phyloP scores from a whole-genome alignment of 35 echinoderm and acorn worm genomes.

The Diadema setosum region DNA sequence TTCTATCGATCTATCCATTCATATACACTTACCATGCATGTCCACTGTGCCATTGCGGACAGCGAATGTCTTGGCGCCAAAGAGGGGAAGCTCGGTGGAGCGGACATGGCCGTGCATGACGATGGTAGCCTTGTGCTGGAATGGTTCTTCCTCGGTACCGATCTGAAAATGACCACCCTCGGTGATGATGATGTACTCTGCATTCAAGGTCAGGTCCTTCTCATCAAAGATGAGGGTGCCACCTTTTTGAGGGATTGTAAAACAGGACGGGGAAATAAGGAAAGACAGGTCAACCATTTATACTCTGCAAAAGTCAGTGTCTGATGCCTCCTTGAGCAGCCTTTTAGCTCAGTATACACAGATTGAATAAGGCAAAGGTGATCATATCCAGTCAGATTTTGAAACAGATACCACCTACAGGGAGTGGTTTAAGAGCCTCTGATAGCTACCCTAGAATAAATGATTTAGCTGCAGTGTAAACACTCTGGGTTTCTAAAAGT shows the following conservation, averaged over 20 bases:
- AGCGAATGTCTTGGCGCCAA: constrained; percentile 65
- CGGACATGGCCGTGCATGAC: constrained; percentile 41
- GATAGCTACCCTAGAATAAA: too few relatives aligned
- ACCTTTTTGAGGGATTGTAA: neutral
- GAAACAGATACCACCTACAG: too few relatives aligned
- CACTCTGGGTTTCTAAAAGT: too few relatives aligned
- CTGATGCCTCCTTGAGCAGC: too few relatives aligned
- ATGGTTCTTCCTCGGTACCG: constrained; percentile 38
- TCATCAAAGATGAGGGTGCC: constrained; percentile 47
- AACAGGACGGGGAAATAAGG: neutral
- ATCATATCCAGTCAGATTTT: too few relatives aligned
- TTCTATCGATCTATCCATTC: too few relatives aligned
- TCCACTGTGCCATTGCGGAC: constrained; percentile 77
- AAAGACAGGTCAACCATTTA: neutral
- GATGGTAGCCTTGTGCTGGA: constrained; percentile 40
- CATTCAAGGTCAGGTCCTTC: constrained; percentile 19
- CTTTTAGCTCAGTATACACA: too few relatives aligned
- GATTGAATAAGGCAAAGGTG: too few relatives aligned
- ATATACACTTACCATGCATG: constrained; percentile 75
- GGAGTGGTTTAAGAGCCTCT: too few relatives aligned
- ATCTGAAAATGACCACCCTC: constrained; percentile 22
- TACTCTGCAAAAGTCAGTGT: too few relatives aligned
- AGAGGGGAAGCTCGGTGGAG: constrained; percentile 57
- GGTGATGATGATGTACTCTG: constrained; percentile 45
- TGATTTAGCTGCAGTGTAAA: too few relatives aligned